Base-by-base conservation (phyloP, 2,888 invertebrate species). In the Ichneumoninae sp. region DNA sequence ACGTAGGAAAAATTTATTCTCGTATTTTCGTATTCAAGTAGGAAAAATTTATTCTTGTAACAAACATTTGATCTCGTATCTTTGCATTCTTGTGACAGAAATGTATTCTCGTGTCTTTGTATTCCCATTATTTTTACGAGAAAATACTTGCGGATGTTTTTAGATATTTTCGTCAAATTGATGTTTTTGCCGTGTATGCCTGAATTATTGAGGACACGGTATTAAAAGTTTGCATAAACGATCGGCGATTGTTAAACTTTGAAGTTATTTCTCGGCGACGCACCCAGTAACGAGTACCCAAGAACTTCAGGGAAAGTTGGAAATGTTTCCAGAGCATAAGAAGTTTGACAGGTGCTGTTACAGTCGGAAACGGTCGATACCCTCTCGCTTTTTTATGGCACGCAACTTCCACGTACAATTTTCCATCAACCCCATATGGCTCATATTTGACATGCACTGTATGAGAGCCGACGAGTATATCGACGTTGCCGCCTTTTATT, bases 361-460 rank as follows among this genome's bases (percentile, higher is more conserved):
- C n/a, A 57, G 47, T n/a, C 47, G 70, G 60, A 74, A 50, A 57
- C 73, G 68, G 47, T 80, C 80, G 57, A 80, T 80, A 73, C 60
- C 57, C 57, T 36, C 13, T 40, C 13, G 13, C 47, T 22, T 36
- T 50, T 54, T 73, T 26, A 13, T 54, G 33, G 66, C 75, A 47
- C 33, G 60, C 36, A 19, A 81, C 50, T 47, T 36, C 1, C 33
- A 47, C 30, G 19, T 16, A 33, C 47, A 50, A 70, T 52, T 70
- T 50, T 52, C 30, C 47, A 33, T 13, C 33, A 26, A 8, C 33
- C 30, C 16, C 33, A 16, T 44, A 22, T 22, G 5, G 5, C 5
- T 19, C 57, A 33, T 19, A 33, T 74, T 54, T 7, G 40, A 60
- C 54, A 36, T 26, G 16, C 36, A 13, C n/a, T 26, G 10, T 16